phyloP scores from a whole-genome alignment of 2,797 vertebrate species.

The Crypturellus tataupa region DNA sequence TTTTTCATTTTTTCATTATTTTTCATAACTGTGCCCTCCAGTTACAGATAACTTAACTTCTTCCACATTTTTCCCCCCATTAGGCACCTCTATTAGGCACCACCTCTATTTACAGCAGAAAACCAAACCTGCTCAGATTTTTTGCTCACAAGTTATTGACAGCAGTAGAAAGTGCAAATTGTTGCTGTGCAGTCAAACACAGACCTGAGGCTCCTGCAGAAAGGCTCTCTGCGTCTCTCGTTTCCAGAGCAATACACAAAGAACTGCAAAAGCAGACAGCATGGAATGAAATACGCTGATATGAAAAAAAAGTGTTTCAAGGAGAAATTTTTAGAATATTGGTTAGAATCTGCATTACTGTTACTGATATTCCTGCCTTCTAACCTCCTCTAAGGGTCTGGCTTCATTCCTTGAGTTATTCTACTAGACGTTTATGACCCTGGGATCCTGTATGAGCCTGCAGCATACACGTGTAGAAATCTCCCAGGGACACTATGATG shows the following conservation, averaged over 20 bases:
- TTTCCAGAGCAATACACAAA: neutral
- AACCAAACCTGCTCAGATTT: neutral
- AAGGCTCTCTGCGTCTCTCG: neutral
- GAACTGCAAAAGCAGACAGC: neutral
- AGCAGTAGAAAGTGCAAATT: neutral
- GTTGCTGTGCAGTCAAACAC: neutral
- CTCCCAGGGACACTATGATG: neutral
- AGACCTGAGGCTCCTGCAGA: neutral
- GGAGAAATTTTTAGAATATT: too few relatives aligned
- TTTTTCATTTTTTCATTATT: neutral
- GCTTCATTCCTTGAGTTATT: neutral
- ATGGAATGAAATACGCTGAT: too few relatives aligned
- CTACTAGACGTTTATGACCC: neutral
- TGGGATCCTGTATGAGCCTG: neutral
- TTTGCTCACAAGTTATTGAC: neutral
- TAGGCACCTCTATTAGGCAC: neutral
- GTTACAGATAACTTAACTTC: neutral
- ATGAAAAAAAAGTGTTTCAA: too few relatives aligned
- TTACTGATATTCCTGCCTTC: neutral
- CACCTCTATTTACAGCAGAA: neutral
- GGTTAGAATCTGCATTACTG: neutral
- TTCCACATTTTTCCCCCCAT: neutral
- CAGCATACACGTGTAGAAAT: rapidly evolving
- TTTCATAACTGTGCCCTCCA: neutral
- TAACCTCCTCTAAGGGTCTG: neutral